Evolutionary conservation across 2,113 vertebrate species (phyloP).

Genomic region (Delphinus delphis): DNA sequence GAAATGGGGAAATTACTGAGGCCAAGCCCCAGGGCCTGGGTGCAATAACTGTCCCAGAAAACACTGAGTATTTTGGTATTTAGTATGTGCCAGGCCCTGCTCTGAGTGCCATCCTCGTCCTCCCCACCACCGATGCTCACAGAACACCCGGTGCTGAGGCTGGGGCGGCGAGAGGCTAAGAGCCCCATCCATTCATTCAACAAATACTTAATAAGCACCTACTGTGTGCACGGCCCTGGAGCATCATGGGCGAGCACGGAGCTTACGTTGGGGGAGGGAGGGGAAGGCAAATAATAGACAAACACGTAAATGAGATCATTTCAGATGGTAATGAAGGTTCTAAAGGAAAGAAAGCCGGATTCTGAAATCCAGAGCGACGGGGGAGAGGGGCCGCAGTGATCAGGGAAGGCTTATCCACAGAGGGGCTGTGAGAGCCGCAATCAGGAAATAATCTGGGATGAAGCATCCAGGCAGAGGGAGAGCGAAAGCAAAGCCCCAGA

Average conservation of each 20-base stretch:
- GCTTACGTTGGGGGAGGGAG: background rate
- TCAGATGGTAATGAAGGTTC: background rate
- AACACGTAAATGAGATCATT: background rate
- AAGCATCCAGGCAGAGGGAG: background rate
- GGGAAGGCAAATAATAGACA: background rate
- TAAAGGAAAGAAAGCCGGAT: background rate
- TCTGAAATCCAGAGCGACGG: background rate
- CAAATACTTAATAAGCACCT: background rate
- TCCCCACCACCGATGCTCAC: background rate
- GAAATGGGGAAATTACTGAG: background rate
- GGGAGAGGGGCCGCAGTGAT: accelerated
- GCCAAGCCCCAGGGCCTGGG: background rate
- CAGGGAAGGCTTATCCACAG: background rate
- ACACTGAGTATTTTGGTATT: background rate
- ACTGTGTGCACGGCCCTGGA: background rate
- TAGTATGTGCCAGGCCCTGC: background rate
- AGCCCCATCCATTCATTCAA: background rate
- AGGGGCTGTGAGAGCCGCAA: background rate
- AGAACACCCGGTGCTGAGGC: background rate
- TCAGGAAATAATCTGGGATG: background rate
- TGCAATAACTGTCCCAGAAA: background rate
- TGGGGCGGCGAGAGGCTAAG: background rate
- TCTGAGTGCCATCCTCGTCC: too few relatives aligned
- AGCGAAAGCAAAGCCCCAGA: background rate
- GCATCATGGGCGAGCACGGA: background rate